These are phyloP conservation scores for Notamacropus eugenii DNA, from an alignment of 2,797 vertebrate species.

Conservation along the genomic window DNA sequence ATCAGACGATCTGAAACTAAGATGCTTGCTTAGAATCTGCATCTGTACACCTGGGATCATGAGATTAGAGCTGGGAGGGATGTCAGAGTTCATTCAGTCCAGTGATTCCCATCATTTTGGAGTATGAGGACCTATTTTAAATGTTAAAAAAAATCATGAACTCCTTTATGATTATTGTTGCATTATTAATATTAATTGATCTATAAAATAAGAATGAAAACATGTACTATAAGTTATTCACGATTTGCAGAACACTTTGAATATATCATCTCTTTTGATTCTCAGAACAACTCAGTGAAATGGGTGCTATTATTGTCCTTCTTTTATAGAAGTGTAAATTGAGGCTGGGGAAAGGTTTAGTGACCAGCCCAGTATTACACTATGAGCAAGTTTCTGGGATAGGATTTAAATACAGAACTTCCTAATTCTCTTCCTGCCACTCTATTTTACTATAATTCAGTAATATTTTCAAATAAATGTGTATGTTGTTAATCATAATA, in stretches of 20 bases:
- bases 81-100: neutral
- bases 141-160: neutral
- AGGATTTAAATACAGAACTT: neutral
- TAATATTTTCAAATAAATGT: neutral
- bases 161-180: neutral
- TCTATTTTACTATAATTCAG: neutral
- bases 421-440: neutral
- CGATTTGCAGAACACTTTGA: neutral
- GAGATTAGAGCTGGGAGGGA: neutral
- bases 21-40: neutral
- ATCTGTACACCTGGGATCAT: neutral
- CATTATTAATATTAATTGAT: neutral
- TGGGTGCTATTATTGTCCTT: neutral
- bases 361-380: neutral
- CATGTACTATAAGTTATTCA: neutral
- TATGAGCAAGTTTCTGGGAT: neutral
- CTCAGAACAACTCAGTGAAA: neutral
- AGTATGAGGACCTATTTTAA: neutral
- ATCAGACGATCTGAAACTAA: neutral
- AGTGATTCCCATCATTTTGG: neutral
- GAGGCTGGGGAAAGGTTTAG: neutral
- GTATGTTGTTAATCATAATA: neutral
- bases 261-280: neutral
- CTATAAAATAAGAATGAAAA: neutral
- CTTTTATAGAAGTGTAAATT: neutral